phyloP scores from a whole-genome alignment of 2,888 invertebrate species.

The Clostera curtula region DNA sequence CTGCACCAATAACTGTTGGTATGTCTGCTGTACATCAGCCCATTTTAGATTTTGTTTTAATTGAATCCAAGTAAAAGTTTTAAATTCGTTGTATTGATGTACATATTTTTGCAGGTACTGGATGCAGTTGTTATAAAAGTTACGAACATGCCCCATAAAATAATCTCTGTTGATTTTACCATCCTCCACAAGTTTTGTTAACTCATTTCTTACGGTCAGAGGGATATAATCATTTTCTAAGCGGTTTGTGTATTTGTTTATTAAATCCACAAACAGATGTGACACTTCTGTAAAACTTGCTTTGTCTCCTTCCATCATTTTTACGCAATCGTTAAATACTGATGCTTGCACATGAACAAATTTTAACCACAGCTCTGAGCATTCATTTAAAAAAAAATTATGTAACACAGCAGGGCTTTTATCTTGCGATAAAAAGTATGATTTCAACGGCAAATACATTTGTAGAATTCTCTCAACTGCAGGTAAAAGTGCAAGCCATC shows the following conservation, averaged over 20 bases:
- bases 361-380: slow-evolving; percentile 10
- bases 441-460: slow-evolving; percentile 9
- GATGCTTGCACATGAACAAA: slow-evolving; percentile 17
- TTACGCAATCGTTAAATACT: no score
- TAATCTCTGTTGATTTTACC: slow-evolving; percentile 1
- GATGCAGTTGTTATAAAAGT: slow-evolving; percentile 1
- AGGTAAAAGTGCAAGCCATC: slow-evolving; percentile 14
- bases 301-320: no score
- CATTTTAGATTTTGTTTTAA: slow-evolving; percentile 3
- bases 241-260: no score
- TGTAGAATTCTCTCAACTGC: slow-evolving; percentile 14
- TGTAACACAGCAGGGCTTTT: slow-evolving; percentile 9
- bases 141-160: slow-evolving; percentile 2
- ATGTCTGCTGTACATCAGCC: slow-evolving; percentile 6
- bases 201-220: slow-evolving; percentile 3
- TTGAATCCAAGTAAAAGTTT: slow-evolving; percentile 3
- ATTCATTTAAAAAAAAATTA: slow-evolving; percentile 4
- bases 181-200: slow-evolving; percentile 1
- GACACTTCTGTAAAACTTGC: no score
- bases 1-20: slow-evolving; percentile 5
- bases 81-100: slow-evolving; percentile 3
- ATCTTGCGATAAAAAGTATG: slow-evolving; percentile 9
- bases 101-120: slow-evolving; percentile 1
- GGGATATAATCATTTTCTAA: slow-evolving; percentile 5
- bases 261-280: no score